phyloP scores from a whole-genome alignment of 1,140 invertebrate genomes.

The Meloidogyne hapla region DNA sequence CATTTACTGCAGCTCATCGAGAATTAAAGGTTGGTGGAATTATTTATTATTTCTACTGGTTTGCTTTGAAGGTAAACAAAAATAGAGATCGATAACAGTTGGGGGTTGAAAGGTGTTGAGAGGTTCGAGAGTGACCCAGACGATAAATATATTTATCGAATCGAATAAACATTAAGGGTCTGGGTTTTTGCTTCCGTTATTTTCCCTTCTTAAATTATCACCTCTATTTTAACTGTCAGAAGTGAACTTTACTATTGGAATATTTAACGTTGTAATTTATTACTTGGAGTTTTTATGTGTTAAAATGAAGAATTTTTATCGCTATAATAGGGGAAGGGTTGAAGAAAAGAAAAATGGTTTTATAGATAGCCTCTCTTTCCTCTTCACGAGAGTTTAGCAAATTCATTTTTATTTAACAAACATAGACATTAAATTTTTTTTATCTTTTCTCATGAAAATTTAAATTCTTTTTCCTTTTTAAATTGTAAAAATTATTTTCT shows the following conservation, averaged over 20 bases:
- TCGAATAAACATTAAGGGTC: neutral
- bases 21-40: neutral
- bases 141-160: too few relatives aligned
- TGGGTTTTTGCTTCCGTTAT: neutral
- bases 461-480: too few relatives aligned
- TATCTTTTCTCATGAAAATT: too few relatives aligned
- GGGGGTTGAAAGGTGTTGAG: neutral
- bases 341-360: neutral
- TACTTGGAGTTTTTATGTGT: neutral
- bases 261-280: neutral
- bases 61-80: neutral
- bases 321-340: neutral
- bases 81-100: neutral
- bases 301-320: neutral
- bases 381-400: neutral
- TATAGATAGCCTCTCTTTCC: neutral
- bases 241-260: neutral
- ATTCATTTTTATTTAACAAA: neutral
- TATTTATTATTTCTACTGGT: conserved; percentile 2
- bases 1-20: neutral
- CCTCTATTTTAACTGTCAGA: neutral
- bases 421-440: neutral
- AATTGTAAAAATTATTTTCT: too few relatives aligned
- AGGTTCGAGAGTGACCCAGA: neutral
- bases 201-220: too few relatives aligned